Conservation (phyloP, 1,140 invertebrate genomes). For the Parasteatoda tepidariorum region DNA sequence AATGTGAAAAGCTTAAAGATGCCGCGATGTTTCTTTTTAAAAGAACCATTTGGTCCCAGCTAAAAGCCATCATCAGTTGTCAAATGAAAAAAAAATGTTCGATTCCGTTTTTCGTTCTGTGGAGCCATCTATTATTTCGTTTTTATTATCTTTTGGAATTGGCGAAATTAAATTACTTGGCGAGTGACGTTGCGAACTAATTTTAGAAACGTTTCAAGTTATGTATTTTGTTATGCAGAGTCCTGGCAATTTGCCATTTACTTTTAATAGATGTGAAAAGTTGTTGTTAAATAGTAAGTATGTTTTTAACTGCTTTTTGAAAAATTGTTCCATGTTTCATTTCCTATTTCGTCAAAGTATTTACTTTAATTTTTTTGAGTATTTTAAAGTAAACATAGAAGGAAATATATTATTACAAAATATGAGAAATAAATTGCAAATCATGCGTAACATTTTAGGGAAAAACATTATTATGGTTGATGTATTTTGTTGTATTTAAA, state of each 20-base stretch:
- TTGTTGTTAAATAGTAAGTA: not conserved
- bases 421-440: no score
- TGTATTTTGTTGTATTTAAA: no score
- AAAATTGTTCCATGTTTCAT: not conserved
- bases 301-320: slow-evolving; percentile 6
- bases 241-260: slow-evolving; percentile 3
- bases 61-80: slow-evolving; percentile 3
- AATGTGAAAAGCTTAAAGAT: slow-evolving; percentile 5
- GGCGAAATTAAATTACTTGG: slow-evolving; percentile 1
- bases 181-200: slow-evolving; percentile 11
- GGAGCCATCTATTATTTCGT: not conserved
- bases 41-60: not conserved
- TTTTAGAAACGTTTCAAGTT: slow-evolving; percentile 25
- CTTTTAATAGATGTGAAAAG: slow-evolving; percentile 24
- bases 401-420: no score
- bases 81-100: not conserved
- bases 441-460: no score
- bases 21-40: not conserved
- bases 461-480: no score
- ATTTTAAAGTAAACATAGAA: no score
- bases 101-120: not conserved
- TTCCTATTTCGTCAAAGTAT: no score
- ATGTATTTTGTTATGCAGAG: not conserved
- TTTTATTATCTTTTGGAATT: not conserved
- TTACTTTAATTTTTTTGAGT: no score